Base-by-base conservation (phyloP, 2,888 invertebrate species). In the Graphium colonna region DNA sequence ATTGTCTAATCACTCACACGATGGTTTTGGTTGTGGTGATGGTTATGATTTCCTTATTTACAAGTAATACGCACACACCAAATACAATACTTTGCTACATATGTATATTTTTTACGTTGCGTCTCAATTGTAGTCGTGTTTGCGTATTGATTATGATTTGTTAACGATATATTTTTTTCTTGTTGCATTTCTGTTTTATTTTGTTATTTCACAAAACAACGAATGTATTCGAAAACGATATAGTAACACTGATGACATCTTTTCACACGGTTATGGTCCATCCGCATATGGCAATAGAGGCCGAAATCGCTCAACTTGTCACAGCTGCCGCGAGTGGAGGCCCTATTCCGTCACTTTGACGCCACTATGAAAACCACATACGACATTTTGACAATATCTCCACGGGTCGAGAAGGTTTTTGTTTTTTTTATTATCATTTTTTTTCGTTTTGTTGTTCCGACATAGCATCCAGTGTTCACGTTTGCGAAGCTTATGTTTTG, bases 301-400 rank as follows among this genome's bases (percentile, higher is more conserved):
- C 90, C 91, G 76, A 84, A 84, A 64, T 90, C 90, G 62, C 82
- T 91, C 67, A 90, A 89, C 76, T 65, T 91, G 53, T 82, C 84
- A 5, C 90, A 90, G 75, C 77, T 90, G 69, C 82, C 86, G 17
- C 77, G 84, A 8, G 85, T 88, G 47, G 85, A 85, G 58, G 89
- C 87, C 1, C 62, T 88, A 41, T 89, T 89, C 72, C 70, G 82
- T 43, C 69, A 87, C 59, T 87, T 89, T 65, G 88, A 89, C 66
- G 80, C 75, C 1, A 79, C 69, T 15, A 79, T 88, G 72, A 75
- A 71, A 63, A 76, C 81, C 28, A 88, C 88, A 0, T 83, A 78
- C 70, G 87, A 88, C 61, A 80, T 88, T 55, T 69, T 88, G 62
- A 71, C 82, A 1, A 79, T 88, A 55, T 87, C 88, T 59, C 89